phyloP scores from a whole-genome alignment of 2,888 invertebrate species.

The Odontothrips loti region DNA sequence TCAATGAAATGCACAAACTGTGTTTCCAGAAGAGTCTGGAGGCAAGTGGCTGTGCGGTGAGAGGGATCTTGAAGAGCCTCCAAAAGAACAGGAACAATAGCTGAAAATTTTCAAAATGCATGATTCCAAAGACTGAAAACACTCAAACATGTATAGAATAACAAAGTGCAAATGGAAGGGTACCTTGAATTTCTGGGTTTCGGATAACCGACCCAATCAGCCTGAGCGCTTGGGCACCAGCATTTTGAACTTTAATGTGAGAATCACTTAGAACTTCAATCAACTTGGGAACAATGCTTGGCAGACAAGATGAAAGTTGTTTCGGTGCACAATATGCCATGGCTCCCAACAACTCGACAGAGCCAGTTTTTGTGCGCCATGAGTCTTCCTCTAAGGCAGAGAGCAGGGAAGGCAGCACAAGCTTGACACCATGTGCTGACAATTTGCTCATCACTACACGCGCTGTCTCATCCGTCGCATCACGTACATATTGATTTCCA shows the following conservation, averaged over 20 bases:
- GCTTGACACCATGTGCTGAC: constrained; percentile 94
- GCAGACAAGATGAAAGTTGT: constrained; percentile 94
- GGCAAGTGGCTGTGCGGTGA: constrained; percentile 84
- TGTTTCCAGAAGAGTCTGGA: constrained; percentile 90
- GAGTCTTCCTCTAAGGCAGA: constrained; percentile 95
- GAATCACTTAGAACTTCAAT: constrained; percentile 97
- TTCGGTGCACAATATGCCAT: constrained; percentile 99
- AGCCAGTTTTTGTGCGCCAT: constrained; percentile 97
- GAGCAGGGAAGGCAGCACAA: constrained; percentile 89
- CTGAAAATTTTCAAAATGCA: constrained; percentile 46
- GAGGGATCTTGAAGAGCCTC: constrained; percentile 95
- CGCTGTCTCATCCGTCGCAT: constrained; percentile 95
- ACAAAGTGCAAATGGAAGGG: constrained; percentile 13
- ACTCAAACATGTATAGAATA: constrained; percentile 19
- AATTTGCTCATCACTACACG: constrained; percentile 93
- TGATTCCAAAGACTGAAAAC: background rate
- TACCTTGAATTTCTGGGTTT: constrained; percentile 95
- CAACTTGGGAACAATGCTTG: constrained; percentile 95
- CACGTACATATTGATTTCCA: constrained; percentile 87
- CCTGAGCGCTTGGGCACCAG: constrained; percentile 91
- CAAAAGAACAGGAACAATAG: constrained; percentile 79
- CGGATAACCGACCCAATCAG: constrained; percentile 97
- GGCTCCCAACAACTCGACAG: constrained; percentile 91
- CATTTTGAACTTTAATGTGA: constrained; percentile 93
- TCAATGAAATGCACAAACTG: constrained; percentile 99